Base-by-base conservation (phyloP, 2,888 invertebrate genomes). In the Agelastica alni region DNA sequence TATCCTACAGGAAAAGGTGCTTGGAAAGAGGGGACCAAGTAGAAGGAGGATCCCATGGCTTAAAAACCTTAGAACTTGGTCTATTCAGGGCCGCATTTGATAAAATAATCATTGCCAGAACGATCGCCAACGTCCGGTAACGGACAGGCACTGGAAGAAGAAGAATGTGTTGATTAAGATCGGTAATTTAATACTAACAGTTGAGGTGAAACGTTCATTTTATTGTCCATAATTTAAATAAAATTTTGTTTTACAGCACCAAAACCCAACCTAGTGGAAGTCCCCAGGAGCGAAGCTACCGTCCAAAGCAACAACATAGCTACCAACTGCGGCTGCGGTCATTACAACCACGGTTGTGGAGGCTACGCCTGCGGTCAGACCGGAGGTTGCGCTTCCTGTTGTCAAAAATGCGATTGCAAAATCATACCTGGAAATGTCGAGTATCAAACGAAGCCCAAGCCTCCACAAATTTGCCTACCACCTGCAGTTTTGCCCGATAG, bases 381-480 rank as follows among this genome's bases (percentile, higher is more conserved):
- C 10, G 16, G 47, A 3, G 44, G 55, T 56, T 18, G 32, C 45
- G 13, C 37, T 36, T n/a, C 51, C 39, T 13, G 49, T 47, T 20
- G 53, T 36, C 13, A 20, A 9, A 22, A 41, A 13, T 39, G 49
- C 14, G 18, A 41, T 12, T 54, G 53, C 42, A 58, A 53, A 10
- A 69, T 70, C 7, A 53, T 63, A 10, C 65, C 70, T 10, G 73
- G 73, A 17, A 60, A 61, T 20, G 71, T 72, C 0, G 59, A 64
- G n/a, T 64, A 64, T 46, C 62, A 62, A 17, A 59, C 68, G 4
- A 46, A 64, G 0, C 68, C 65, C 2, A 63, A 64, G 34, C 42
- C 52, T 4, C 60, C 55, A 12, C 47, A 59, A 9, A 26, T 63
- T 12, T 43, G 46, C 10, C 20, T 62, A 4, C 55, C 59, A n/a